phyloP scores from a whole-genome alignment of 2,888 invertebrate genomes.

The Drosophila emarginata region DNA sequence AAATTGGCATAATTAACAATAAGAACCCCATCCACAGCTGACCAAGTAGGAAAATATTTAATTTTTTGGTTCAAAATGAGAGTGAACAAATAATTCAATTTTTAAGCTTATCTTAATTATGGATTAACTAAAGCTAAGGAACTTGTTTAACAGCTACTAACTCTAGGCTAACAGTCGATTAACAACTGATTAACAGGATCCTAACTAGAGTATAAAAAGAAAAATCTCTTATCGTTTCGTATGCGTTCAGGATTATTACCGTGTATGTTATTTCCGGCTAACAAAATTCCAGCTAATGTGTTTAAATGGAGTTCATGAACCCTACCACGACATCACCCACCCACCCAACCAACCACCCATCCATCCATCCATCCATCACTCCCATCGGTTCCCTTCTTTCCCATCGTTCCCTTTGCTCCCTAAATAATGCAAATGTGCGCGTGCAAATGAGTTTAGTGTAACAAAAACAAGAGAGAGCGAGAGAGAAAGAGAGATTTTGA shows the following conservation, averaged over 20 bases:
- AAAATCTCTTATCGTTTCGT: not conserved
- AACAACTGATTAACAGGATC: no score
- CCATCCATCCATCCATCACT: no score
- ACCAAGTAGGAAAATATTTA: no score
- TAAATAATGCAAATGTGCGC: slow-evolving; percentile 50
- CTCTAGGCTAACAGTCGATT: no score
- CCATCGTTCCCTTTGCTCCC: not conserved
- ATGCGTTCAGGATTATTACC: not conserved
- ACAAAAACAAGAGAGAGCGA: slow-evolving; percentile 3
- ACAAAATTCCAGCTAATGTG: slow-evolving; percentile 37
- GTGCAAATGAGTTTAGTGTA: slow-evolving; percentile 59
- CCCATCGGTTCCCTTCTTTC: no score
- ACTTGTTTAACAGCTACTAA: no score
- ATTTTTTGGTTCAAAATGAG: no score
- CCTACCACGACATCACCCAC: not conserved
- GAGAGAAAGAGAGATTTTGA: not conserved
- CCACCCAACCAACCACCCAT: no score
- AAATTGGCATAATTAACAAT: slow-evolving; percentile 48
- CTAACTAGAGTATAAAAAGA: not conserved
- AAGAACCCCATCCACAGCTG: not conserved
- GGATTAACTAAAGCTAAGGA: no score
- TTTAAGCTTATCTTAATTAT: no score
- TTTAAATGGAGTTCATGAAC: slow-evolving; percentile 14
- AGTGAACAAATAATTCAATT: no score
- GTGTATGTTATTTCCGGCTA: slow-evolving; percentile 26